Percentiles rank a stretch among this genome's conserved stretches.
Evolutionary conservation across 2,888 invertebrate genomes (phyloP).

Genomic region (Lordiphosa fenestrarum): DNA sequence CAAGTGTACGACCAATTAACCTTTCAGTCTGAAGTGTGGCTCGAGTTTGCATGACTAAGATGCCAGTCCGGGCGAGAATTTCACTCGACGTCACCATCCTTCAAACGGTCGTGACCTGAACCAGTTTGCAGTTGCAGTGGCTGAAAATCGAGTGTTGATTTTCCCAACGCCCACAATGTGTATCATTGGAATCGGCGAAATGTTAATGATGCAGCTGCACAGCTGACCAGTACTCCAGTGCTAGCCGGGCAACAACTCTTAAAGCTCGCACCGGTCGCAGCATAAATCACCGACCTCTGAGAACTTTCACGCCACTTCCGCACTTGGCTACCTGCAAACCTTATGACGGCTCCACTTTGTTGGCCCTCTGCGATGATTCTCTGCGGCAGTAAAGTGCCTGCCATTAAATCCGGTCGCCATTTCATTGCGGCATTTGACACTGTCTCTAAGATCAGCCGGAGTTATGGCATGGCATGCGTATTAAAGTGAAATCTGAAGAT

Average conservation of each 20-base stretch:
- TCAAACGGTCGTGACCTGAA: constrained; percentile 22
- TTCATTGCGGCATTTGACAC: constrained; percentile 29
- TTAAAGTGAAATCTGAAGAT: constrained; percentile 29
- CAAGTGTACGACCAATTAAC: constrained; percentile 24
- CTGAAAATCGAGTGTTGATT: constrained; percentile 1
- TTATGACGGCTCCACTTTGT: not conserved
- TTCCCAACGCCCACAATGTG: too few species aligned
- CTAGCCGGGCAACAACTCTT: not conserved
- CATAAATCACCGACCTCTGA: constrained; percentile 39
- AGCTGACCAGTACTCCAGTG: too few species aligned
- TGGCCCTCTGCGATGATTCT: not conserved
- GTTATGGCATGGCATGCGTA: constrained; percentile 10
- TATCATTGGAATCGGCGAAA: too few species aligned
- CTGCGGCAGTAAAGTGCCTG: constrained; percentile 33
- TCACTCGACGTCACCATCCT: constrained; percentile 13
- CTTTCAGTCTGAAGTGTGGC: constrained; percentile 17
- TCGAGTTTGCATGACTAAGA: constrained; percentile 1
- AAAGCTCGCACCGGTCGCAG: not conserved
- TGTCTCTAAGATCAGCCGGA: constrained; percentile 19
- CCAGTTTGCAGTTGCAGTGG: not conserved
- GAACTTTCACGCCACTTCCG: constrained; percentile 58
- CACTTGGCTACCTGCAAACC: not conserved
- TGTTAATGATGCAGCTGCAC: too few species aligned
- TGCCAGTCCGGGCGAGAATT: constrained; percentile 29
- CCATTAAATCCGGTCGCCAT: constrained; percentile 36